These are phyloP conservation scores for Hirundo rustica DNA, from an alignment of 2,797 vertebrate species.

Conservation along the genomic window DNA sequence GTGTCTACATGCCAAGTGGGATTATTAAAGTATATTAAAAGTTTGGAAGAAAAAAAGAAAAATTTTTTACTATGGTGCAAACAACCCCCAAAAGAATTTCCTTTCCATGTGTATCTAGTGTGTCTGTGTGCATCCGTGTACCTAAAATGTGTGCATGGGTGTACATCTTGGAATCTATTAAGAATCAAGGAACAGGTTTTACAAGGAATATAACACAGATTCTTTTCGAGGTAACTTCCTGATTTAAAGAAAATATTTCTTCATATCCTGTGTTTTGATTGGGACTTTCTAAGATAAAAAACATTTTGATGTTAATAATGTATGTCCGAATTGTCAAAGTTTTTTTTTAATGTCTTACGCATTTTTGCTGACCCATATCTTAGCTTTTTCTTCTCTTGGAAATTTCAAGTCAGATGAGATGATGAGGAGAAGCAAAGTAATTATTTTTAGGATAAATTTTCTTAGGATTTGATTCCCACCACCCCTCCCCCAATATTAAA, in stretches of 20 bases:
- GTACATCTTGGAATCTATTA: background rate
- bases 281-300: background rate
- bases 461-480: background rate
- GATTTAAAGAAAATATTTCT: background rate
- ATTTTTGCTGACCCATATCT: background rate
- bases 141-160: background rate
- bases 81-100: background rate
- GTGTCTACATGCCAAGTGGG: background rate
- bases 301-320: background rate
- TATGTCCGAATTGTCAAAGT: background rate
- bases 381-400: background rate
- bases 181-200: background rate
- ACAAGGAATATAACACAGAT: background rate
- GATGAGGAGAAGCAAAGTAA: background rate
- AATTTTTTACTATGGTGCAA: background rate
- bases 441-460: background rate
- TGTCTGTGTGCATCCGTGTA: background rate
- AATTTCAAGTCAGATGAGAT: background rate
- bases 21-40: background rate
- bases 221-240: background rate
- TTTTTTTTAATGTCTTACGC: background rate
- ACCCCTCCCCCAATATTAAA: background rate
- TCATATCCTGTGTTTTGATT: background rate
- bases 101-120: background rate
- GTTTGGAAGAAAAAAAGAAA: background rate